A percentile compares a stretch with the other conserved stretches of the same genome.
These are phyloP conservation scores for Scolopax mira DNA, from an alignment of 2,113 vertebrate genomes.

Conservation along the genomic window DNA sequence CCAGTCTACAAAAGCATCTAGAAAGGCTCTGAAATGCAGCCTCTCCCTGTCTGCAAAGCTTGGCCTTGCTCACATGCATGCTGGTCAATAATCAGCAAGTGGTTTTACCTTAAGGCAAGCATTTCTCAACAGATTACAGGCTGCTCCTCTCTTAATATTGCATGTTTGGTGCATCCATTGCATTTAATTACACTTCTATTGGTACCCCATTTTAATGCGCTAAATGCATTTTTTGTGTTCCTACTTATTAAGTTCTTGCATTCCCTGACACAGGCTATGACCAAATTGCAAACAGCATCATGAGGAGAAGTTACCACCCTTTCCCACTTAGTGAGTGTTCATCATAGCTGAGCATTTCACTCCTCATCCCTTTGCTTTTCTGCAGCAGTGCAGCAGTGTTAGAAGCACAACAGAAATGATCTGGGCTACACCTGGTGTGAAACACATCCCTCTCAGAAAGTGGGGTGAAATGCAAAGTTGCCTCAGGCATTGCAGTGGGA, in stretches of 20 bases:
- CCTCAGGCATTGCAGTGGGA: background rate
- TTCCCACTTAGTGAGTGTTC: background rate
- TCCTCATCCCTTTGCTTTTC: background rate
- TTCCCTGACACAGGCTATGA: background rate
- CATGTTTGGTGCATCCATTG: too few species aligned
- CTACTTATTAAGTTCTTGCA: background rate
- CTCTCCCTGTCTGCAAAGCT: background rate
- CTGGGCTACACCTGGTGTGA: background rate
- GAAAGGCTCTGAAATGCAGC: background rate
- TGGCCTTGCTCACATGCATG: background rate
- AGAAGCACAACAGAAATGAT: background rate
- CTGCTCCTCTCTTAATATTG: background rate
- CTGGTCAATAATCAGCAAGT: background rate
- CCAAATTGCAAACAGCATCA: too few species aligned
- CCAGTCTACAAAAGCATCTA: background rate
- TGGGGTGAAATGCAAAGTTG: background rate
- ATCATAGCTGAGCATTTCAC: background rate
- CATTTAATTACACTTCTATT: background rate
- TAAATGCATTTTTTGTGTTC: background rate
- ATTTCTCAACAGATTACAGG: background rate
- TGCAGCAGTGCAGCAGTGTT: background rate
- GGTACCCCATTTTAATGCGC: too few species aligned
- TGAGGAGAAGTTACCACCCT: background rate
- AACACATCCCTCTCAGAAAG: background rate
- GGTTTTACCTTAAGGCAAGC: background rate